A percentile compares a stretch with the other conserved stretches of the same genome.
Evolutionary conservation across 2,888 invertebrate genomes (phyloP).

Genomic region (Shargacucullia verbasci): DNA sequence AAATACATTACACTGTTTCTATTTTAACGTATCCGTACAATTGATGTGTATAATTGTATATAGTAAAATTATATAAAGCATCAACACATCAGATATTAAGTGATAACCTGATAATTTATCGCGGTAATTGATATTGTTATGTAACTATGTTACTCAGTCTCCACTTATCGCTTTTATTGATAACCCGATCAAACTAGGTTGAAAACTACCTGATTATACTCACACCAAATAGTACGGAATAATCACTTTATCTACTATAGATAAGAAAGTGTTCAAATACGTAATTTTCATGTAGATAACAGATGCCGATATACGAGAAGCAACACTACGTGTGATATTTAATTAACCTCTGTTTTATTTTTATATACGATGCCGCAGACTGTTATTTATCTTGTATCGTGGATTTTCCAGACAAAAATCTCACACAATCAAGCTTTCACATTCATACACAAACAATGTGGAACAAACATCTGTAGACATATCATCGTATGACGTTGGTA

Average conservation of each 20-base stretch:
- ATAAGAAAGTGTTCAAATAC: constrained; percentile 25
- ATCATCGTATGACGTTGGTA: no score
- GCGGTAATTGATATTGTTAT: constrained; percentile 64
- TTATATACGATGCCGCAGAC: no score
- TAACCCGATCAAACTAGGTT: constrained; percentile 58
- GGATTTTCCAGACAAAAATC: no score
- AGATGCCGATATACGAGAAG: constrained; percentile 7
- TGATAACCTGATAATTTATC: constrained; percentile 53
- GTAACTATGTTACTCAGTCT: constrained; percentile 58
- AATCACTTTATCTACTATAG: constrained; percentile 44
- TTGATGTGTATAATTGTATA: constrained; percentile 13
- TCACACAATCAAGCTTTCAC: no score
- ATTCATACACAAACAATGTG: no score
- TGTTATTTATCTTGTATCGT: no score
- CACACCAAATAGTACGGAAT: constrained; percentile 54
- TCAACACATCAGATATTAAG: constrained; percentile 39
- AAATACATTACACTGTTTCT: no score
- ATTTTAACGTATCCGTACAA: not conserved
- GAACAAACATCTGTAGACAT: no score
- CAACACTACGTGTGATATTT: not conserved
- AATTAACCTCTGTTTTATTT: no score
- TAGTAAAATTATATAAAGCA: constrained; percentile 43
- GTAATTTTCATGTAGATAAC: constrained; percentile 25
- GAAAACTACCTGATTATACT: constrained; percentile 60
- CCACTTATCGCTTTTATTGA: constrained; percentile 50